phyloP scores from a whole-genome alignment of 2,888 invertebrate species.

The Caenorhabditis parvicauda region DNA sequence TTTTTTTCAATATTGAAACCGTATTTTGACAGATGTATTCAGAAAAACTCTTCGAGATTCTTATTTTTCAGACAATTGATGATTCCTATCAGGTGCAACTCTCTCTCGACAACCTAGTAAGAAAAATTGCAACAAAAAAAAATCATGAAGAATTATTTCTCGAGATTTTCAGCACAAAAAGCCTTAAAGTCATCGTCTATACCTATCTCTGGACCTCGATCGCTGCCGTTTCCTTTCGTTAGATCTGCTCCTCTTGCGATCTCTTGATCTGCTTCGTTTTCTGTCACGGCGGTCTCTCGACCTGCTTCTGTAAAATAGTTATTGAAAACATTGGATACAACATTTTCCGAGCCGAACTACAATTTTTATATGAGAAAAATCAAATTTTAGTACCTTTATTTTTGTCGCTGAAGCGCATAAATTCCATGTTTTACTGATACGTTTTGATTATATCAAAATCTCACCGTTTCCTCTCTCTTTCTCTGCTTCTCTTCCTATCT shows the following conservation, averaged over 20 bases:
- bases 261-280: slow-evolving; percentile 26
- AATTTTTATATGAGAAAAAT: too few relatives aligned
- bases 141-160: not conserved
- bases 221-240: slow-evolving; percentile 22
- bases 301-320: not conserved
- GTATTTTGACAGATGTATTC: too few relatives aligned
- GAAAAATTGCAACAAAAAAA: not conserved
- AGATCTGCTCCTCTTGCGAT: slow-evolving; percentile 24
- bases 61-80: too few relatives aligned
- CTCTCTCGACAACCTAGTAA: slow-evolving; percentile 3
- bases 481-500: slow-evolving; percentile 8
- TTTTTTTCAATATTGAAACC: too few relatives aligned
- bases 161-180: not conserved
- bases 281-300: slow-evolving; percentile 10
- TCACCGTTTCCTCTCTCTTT: too few relatives aligned
- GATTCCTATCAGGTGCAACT: slow-evolving; percentile 11
- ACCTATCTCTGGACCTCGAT: slow-evolving; percentile 26
- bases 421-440: too few relatives aligned
- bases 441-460: too few relatives aligned
- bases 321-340: too few relatives aligned
- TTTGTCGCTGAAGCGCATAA: too few relatives aligned
- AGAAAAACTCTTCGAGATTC: too few relatives aligned
- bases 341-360: too few relatives aligned
- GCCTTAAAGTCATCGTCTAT: slow-evolving; percentile 6
- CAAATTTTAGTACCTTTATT: too few relatives aligned